These are phyloP conservation scores for Eumacrocentrus americanus DNA, from an alignment of 2,888 invertebrate species.

Conservation along the genomic window DNA sequence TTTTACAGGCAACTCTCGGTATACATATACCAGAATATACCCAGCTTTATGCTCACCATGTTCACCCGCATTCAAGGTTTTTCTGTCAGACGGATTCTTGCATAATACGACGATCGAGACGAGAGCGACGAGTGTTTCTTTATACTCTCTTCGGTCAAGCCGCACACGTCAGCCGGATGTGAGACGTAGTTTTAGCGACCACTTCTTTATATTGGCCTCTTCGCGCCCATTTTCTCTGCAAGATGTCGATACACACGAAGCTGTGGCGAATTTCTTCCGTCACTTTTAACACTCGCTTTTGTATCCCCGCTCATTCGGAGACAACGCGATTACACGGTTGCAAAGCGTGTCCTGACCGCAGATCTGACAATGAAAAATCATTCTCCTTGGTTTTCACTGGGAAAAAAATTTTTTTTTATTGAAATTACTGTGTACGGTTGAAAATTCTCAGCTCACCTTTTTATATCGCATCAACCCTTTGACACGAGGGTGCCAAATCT, in stretches of 20 bases:
- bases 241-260: constrained; percentile 41
- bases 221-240: constrained; percentile 43
- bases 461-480: too few species aligned
- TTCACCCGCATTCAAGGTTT: too few species aligned
- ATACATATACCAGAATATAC: too few species aligned
- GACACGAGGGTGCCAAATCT: background rate
- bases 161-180: constrained; percentile 37
- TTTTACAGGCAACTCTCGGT: too few species aligned
- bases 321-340: background rate
- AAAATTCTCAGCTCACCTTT: too few species aligned
- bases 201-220: constrained; percentile 37
- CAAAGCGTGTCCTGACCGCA: background rate
- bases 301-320: background rate
- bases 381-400: too few species aligned
- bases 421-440: too few species aligned
- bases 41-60: too few species aligned
- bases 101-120: constrained; percentile 1
- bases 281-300: background rate
- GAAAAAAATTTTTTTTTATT: too few species aligned
- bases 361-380: background rate
- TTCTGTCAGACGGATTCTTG: background rate
- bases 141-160: background rate
- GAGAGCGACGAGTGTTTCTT: background rate
- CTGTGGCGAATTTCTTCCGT: background rate
- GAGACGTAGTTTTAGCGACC: constrained; percentile 45